Evolutionary conservation across 2,113 vertebrate species (phyloP).

Genomic region (Poeciliopsis prolifica): DNA sequence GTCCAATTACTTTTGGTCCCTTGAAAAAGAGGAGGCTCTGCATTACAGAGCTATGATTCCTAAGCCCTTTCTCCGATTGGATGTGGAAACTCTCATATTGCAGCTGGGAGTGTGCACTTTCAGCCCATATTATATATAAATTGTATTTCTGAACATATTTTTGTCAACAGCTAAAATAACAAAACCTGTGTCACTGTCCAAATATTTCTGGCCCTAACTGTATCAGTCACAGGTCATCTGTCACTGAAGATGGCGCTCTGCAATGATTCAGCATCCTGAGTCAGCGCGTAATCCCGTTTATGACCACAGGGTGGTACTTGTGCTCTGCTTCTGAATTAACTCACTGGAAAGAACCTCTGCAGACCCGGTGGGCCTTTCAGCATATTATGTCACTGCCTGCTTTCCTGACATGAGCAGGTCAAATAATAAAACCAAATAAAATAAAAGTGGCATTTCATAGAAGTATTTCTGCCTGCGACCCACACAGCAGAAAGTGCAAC

Average conservation of each 20-base stretch:
- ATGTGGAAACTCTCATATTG: too few species aligned
- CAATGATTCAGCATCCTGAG: background rate
- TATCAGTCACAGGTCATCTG: background rate
- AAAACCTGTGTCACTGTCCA: too few species aligned
- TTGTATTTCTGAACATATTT: too few species aligned
- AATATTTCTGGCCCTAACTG: too few species aligned
- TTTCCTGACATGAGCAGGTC: background rate
- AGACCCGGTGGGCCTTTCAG: constrained; percentile 3
- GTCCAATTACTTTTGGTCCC: too few species aligned
- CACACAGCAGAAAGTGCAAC: constrained; percentile 15
- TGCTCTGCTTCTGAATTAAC: constrained; percentile 50
- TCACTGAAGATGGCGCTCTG: background rate
- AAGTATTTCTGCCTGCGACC: background rate
- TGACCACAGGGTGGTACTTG: constrained; percentile 71
- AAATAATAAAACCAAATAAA: background rate
- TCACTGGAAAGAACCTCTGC: constrained; percentile 1
- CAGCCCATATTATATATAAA: too few species aligned
- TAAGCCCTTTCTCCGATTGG: too few species aligned
- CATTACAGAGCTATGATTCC: too few species aligned
- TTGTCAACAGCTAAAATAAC: too few species aligned
- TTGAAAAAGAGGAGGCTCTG: too few species aligned
- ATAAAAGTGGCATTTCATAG: background rate
- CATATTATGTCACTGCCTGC: background rate
- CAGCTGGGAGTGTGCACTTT: too few species aligned
- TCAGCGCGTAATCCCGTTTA: background rate